Conservation (phyloP, 2,888 invertebrate genomes). For the Acronicta alni region DNA sequence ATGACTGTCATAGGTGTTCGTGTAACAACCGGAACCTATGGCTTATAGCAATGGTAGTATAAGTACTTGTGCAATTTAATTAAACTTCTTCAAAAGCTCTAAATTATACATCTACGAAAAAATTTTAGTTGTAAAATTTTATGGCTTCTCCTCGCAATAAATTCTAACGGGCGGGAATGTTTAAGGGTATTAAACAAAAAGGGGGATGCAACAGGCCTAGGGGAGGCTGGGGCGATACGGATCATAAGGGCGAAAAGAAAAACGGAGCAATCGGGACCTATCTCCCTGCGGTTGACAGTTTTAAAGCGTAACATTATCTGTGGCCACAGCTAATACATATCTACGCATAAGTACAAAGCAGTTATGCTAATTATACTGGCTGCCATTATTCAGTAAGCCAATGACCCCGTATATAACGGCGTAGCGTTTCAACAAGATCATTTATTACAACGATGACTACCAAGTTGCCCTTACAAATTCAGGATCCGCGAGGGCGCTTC, state of each 20-base stretch:
- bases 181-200: conserved; percentile 33
- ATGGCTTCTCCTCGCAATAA: conserved; percentile 30
- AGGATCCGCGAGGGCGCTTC: conserved; percentile 49
- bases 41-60: too few relatives aligned
- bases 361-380: conserved; percentile 57
- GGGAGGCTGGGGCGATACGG: conserved; percentile 27
- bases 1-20: too few relatives aligned
- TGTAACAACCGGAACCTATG: too few relatives aligned
- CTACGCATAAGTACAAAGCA: conserved; percentile 45
- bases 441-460: conserved; percentile 61
- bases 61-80: too few relatives aligned
- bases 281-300: conserved; percentile 62
- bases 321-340: conserved; percentile 36
- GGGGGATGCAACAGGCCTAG: conserved; percentile 48
- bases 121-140: conserved; percentile 43
- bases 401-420: conserved; percentile 48
- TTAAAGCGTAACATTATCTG: conserved; percentile 59
- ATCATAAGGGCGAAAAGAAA: conserved; percentile 32
- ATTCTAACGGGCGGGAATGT: conserved; percentile 24
- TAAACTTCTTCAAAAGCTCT: conserved; percentile 15
- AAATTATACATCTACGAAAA: conserved; percentile 35
- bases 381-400: conserved; percentile 53
- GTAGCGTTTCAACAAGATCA: conserved; percentile 56
- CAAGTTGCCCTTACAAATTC: conserved; percentile 57
- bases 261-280: conserved; percentile 24